Percentiles rank a stretch among this genome's conserved stretches.
Conservation (phyloP, 2,797 vertebrate genomes). For the Nyctalus aviator region DNA sequence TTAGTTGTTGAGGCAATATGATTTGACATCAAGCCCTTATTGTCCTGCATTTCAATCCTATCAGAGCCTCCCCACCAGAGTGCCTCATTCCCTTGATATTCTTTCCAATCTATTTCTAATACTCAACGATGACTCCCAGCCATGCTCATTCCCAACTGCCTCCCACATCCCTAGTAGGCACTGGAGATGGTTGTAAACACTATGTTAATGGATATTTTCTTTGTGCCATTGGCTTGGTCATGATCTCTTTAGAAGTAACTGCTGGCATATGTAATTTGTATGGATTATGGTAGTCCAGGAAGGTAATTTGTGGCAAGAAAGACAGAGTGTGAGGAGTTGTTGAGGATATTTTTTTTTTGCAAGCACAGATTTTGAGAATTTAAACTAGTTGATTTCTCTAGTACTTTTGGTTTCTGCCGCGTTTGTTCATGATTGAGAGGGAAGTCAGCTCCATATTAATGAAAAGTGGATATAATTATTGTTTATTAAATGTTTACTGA, state of each 20-base stretch:
- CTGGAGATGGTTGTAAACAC: background rate
- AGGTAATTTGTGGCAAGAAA: slow-evolving; percentile 5
- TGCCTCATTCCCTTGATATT: background rate
- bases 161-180: background rate
- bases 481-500: background rate
- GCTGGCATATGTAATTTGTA: background rate
- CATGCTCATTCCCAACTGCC: background rate
- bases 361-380: background rate
- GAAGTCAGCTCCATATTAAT: background rate
- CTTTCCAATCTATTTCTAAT: background rate
- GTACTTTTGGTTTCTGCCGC: background rate
- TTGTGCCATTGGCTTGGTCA: background rate
- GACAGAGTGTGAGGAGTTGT: background rate
- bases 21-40: background rate
- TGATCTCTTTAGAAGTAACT: background rate
- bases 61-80: background rate
- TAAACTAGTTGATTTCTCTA: background rate
- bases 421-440: background rate
- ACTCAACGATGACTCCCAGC: background rate
- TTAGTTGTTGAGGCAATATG: slow-evolving; percentile 6
- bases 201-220: background rate
- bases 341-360: background rate
- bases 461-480: slow-evolving; percentile 24
- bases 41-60: background rate
- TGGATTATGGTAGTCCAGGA: background rate